Conservation (phyloP, 2,113 vertebrate species). For the Arothron firmamentum region DNA sequence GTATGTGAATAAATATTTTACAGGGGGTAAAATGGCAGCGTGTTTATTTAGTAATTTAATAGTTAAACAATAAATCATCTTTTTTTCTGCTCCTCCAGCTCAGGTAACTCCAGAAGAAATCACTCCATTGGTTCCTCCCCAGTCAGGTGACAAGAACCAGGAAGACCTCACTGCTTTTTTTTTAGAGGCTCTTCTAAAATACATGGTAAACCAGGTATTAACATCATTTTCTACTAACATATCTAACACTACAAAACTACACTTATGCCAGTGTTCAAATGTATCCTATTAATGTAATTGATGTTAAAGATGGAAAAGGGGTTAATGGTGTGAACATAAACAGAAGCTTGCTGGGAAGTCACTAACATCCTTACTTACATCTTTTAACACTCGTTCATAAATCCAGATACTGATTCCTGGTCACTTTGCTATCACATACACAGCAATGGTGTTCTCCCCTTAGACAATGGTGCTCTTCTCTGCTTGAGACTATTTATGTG, state of each 20-base stretch:
- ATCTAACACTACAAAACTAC: constrained; percentile 42
- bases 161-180: constrained; percentile 98
- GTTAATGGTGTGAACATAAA: neutral
- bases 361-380: neutral
- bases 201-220: constrained; percentile 99
- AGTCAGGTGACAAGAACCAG: constrained; percentile 97
- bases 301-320: constrained; percentile 7
- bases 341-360: no score
- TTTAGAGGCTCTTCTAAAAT: constrained; percentile 97
- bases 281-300: constrained; percentile 35
- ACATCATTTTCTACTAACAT: constrained; percentile 68
- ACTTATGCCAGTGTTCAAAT: neutral
- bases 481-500: constrained; percentile 25
- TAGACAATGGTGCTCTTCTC: constrained; percentile 60
- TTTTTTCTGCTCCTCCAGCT: constrained; percentile 66
- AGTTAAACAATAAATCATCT: neutral
- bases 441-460: constrained; percentile 39
- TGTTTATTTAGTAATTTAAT: neutral
- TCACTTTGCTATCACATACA: constrained; percentile 25
- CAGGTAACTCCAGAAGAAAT: constrained; percentile 98
- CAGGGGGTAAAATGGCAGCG: neutral
- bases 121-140: constrained; percentile 93
- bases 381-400: constrained; percentile 2
- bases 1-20: neutral
- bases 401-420: constrained; percentile 11